A percentile compares a stretch with the other conserved stretches of the same genome.
These are phyloP conservation scores for Pseudococcus jackbeardsleyi DNA, from an alignment of 2,888 invertebrate species.

Conservation along the genomic window DNA sequence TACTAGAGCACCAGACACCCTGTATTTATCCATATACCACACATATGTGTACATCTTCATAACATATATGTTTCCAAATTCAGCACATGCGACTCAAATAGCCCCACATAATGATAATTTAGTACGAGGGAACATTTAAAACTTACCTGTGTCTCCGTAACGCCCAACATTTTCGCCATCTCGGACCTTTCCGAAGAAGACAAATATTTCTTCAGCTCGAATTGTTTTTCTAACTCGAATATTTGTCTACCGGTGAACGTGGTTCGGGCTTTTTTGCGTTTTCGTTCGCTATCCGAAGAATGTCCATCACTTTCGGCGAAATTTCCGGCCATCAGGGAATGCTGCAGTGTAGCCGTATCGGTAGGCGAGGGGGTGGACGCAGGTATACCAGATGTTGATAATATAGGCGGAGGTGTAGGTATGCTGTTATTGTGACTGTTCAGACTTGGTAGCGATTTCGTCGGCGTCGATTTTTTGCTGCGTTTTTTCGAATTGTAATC, in stretches of 20 bases:
- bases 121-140: not conserved
- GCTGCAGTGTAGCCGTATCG: constrained; percentile 38
- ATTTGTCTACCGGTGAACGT: constrained; percentile 97
- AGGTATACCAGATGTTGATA: constrained; percentile 58
- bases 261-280: constrained; percentile 90
- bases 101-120: not conserved
- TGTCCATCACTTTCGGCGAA: constrained; percentile 67
- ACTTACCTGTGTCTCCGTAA: constrained; percentile 94
- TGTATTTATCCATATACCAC: no score
- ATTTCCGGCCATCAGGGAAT: constrained; percentile 51
- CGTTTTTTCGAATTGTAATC: constrained; percentile 60
- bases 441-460: constrained; percentile 53
- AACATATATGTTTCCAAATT: no score
- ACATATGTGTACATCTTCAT: no score
- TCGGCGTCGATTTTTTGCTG: constrained; percentile 54
- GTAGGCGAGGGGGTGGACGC: constrained; percentile 58
- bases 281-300: constrained; percentile 71
- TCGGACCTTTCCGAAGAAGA: constrained; percentile 94
- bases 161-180: constrained; percentile 93
- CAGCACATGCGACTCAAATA: no score
- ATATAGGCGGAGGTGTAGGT: constrained; percentile 47
- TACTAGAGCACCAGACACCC: no score
- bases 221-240: constrained; percentile 96
- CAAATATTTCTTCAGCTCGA: constrained; percentile 95
- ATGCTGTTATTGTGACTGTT: constrained; percentile 14